Base-by-base conservation (phyloP, 2,888 invertebrate genomes). In the Sceliomorpha sp. region DNA sequence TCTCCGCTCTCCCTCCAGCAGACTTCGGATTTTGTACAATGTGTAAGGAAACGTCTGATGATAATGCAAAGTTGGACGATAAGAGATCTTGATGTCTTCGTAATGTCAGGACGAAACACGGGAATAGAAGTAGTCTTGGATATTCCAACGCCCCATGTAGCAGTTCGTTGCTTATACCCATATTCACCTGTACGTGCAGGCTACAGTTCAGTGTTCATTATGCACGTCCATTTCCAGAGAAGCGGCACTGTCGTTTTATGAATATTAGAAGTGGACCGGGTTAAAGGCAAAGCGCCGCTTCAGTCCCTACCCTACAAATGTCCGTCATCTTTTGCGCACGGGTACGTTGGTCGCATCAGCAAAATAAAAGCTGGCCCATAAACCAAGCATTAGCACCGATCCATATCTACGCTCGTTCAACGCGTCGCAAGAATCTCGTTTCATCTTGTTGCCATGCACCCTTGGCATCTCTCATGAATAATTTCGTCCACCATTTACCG, bases 391-490 rank as follows among this genome's bases (percentile, higher is more conserved):
- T 81, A 80, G 70, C 76, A 56, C 74, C 75, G 79, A 81, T 81
- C 69, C 63, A 66, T 81, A 79, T 80, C 78, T 76, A 40, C 3
- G 51, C 63, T 70, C 66, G 56, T 69, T 73, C 73, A 71, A 75
- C 63, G 72, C 79, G n/a, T n/a, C n/a, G n/a, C n/a, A n/a, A n/a
- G n/a, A n/a, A n/a, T n/a, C n/a, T n/a, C n/a, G n/a, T n/a, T 77
- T 75, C 78, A 69, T 81, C 75, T 78, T 73, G 77, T 78, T 81
- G 76, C 34, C 13, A 34, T 34, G 34, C 72, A 70, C 71, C 67
- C 70, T 67, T 73, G 73, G 77, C 76, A 73, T 73, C 75, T 76
- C 74, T 76, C 77, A 77, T 80, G 80, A 81, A 81, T 81, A 81
- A 81, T 80, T 77, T 81, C 77, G 72, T 69, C 70, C 74, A 67